These are phyloP conservation scores for Noctilio leporinus DNA, from an alignment of 2,113 vertebrate genomes.

Conservation along the genomic window DNA sequence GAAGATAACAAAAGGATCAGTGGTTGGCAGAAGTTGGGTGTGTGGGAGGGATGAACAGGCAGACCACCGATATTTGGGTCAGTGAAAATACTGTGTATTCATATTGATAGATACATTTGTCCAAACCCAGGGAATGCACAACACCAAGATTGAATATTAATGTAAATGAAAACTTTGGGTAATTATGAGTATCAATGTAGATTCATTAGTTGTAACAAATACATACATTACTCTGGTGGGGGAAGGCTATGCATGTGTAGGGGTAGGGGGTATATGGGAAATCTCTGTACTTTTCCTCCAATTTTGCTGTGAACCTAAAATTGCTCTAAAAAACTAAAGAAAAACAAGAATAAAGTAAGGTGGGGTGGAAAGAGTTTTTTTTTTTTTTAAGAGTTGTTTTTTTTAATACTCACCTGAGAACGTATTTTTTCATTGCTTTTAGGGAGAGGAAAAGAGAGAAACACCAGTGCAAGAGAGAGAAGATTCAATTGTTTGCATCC, in stretches of 20 bases:
- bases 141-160: background rate
- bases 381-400: too few species aligned
- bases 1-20: background rate
- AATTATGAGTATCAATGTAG: background rate
- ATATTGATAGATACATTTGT: background rate
- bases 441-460: too few species aligned
- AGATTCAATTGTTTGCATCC: too few species aligned
- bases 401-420: too few species aligned
- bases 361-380: too few species aligned
- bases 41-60: background rate
- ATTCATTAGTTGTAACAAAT: background rate
- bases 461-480: too few species aligned
- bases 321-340: background rate
- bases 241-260: background rate
- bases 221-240: background rate
- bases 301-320: background rate
- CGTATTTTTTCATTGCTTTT: too few species aligned
- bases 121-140: background rate
- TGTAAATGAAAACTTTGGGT: background rate
- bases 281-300: background rate
- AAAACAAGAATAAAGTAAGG: background rate
- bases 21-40: background rate
- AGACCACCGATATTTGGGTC: background rate
- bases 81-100: background rate
- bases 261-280: background rate